phyloP scores from a whole-genome alignment of 1,140 invertebrate genomes.

The Hydropsyche tenuis region DNA sequence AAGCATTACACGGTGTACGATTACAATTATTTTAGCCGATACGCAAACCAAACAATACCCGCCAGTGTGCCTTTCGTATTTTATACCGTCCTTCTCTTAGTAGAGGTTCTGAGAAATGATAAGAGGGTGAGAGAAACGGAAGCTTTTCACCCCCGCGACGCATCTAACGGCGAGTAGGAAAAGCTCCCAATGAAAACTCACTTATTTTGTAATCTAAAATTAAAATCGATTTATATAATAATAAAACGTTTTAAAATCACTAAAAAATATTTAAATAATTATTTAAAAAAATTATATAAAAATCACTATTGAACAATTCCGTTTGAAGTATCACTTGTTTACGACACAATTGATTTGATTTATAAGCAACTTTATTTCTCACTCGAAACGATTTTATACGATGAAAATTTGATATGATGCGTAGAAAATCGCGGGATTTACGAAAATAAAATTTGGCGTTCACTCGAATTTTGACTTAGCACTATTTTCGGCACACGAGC shows the following conservation, averaged over 20 bases:
- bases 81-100: background rate
- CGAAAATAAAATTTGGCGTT: background rate
- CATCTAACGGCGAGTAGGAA: slow-evolving; percentile 43
- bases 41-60: background rate
- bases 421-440: too few species aligned
- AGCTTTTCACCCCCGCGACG: slow-evolving; percentile 17
- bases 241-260: too few species aligned
- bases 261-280: too few species aligned
- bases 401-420: too few species aligned
- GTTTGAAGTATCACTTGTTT: too few species aligned
- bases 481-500: slow-evolving; percentile 8
- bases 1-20: too few species aligned
- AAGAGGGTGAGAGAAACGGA: slow-evolving; percentile 29
- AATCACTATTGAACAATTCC: too few species aligned
- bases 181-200: slow-evolving; percentile 3
- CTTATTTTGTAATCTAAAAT: background rate
- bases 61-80: background rate
- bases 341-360: too few species aligned
- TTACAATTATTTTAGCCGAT: background rate
- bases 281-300: too few species aligned
- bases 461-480: background rate
- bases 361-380: too few species aligned
- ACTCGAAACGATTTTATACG: too few species aligned
- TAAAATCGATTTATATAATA: too few species aligned
- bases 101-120: slow-evolving; percentile 39